Evolutionary conservation across 2,888 invertebrate species (phyloP), one percentile per base, ranked within the genome.

Genomic region (Toxonevra muliebris): DNA sequence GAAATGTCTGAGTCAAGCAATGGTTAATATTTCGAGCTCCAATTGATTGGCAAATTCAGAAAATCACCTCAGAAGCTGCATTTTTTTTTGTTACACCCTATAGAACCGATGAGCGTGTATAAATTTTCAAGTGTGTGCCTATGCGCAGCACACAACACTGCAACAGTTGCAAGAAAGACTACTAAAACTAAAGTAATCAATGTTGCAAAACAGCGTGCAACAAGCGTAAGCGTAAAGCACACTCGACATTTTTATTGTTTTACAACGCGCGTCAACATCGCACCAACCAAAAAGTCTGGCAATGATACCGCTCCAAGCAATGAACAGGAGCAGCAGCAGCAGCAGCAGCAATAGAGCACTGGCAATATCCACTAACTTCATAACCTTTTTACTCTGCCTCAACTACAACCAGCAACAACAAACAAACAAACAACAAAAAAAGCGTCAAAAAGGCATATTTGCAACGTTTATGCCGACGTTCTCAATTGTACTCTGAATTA

Each of bases 171-270:
- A 48, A 48, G 48, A 12, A 13, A 30, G 3, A 30, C 7, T 30
- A 48, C 48, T 48, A 48, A 48, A 48, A 48, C 48, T 48, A 15
- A 13, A 15, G 48, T 11, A 48, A 48, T 48, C 48, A 48, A 48
- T 48, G 48, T 48, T 48, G 48, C n/a, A 13, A 45, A 45, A 20
- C 17, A 60, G 60, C 19, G 52, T 52, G 52, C 61, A 61, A 52
- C 52, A 62, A 43, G 42, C 62, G 43, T 53, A 52, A 50, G 52
- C 41, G 61, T 61, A 50, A 61, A 30, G 48, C 41, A 53, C 53
- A 61, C 52, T 61, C 41, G 43, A 62, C 54, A 62, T 41, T 62
- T 53, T 43, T 54, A 62, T 43, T 40, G 19, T 43, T 54, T 62
- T 20, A 13, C 5, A 30, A 30, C 30, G 42, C n/a, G 42, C 42